These are phyloP conservation scores for Nipponacmea schrenckii DNA, from an alignment of 2,888 invertebrate species.

Conservation along the genomic window DNA sequence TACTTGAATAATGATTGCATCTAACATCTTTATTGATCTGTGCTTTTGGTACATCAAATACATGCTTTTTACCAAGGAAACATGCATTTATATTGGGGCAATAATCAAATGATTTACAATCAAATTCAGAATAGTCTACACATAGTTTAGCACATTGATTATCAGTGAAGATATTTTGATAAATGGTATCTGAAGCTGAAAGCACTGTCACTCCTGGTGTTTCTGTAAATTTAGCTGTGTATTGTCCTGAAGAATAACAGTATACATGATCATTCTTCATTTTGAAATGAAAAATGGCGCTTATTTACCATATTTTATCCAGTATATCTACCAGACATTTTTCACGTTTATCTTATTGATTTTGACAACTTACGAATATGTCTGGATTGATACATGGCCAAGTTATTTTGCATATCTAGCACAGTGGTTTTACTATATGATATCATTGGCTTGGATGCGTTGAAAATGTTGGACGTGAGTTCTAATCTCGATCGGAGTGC, in stretches of 20 bases:
- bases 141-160: conserved; percentile 54
- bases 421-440: too few species aligned
- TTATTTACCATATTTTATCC: too few species aligned
- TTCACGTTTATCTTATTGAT: too few species aligned
- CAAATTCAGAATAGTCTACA: conserved; percentile 45
- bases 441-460: too few species aligned
- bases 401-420: too few species aligned
- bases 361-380: too few species aligned
- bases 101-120: conserved; percentile 55
- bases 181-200: conserved; percentile 44
- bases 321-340: too few species aligned
- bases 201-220: conserved; percentile 44
- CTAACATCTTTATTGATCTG: conserved; percentile 38
- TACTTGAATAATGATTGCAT: conserved; percentile 55
- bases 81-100: conserved; percentile 49
- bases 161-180: conserved; percentile 45
- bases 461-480: too few species aligned
- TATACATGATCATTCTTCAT: neutral
- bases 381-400: too few species aligned
- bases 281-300: too few species aligned
- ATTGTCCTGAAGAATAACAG: conserved; percentile 38
- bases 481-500: too few species aligned
- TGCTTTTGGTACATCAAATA: conserved; percentile 45
- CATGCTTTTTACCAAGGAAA: conserved; percentile 47
- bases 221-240: conserved; percentile 41